phyloP scores from a whole-genome alignment of 2,113 vertebrate species.

The Balaenoptera acutorostrata region DNA sequence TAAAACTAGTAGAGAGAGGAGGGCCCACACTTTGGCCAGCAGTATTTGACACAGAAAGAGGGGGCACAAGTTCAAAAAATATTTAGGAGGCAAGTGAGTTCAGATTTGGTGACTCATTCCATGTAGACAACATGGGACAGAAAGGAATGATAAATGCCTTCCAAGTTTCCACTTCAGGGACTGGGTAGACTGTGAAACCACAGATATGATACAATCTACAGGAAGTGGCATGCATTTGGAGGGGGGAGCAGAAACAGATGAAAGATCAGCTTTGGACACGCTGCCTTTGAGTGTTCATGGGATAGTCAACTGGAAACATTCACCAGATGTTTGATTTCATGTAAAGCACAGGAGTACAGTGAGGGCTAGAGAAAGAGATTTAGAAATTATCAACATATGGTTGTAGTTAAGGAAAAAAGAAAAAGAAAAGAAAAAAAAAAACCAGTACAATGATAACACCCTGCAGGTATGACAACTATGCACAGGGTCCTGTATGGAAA shows the following conservation, averaged over 20 bases:
- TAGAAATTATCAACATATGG: constrained; percentile 1
- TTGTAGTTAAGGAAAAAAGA: neutral
- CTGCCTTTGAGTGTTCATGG: neutral
- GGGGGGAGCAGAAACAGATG: neutral
- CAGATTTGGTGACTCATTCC: neutral
- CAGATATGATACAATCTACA: neutral
- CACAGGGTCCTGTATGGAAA: neutral
- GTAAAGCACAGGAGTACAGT: neutral
- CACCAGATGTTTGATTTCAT: neutral
- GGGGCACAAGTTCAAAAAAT: neutral
- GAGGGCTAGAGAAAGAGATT: neutral
- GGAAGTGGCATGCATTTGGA: neutral
- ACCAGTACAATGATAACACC: neutral
- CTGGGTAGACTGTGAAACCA: neutral
- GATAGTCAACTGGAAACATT: neutral
- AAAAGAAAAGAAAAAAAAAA: neutral
- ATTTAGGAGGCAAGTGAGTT: neutral
- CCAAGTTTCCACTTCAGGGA: neutral
- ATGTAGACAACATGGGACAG: neutral
- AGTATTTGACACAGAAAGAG: neutral
- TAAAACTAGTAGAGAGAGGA: neutral
- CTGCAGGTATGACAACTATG: neutral
- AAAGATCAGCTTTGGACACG: neutral
- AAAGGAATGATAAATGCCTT: neutral
- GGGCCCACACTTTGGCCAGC: neutral